Evolutionary conservation across 2,113 vertebrate genomes (phyloP).

Genomic region (Ciconia boyciana): DNA sequence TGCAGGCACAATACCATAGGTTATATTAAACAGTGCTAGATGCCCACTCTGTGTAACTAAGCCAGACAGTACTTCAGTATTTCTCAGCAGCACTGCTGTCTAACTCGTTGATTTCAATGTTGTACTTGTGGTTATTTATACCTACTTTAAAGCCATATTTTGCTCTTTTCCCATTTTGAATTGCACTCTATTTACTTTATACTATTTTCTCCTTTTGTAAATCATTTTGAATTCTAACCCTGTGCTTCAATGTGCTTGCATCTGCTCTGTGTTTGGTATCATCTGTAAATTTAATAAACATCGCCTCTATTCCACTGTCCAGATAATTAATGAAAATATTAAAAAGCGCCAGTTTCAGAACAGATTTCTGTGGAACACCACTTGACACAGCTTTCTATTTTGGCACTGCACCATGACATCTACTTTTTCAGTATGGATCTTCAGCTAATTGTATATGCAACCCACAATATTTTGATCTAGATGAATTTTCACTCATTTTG

Average conservation of each 20-base stretch:
- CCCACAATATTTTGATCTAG: neutral
- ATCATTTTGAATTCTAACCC: neutral
- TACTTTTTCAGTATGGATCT: neutral
- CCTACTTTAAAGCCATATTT: neutral
- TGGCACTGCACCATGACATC: neutral
- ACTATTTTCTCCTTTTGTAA: neutral
- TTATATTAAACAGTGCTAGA: neutral
- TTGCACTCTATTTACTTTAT: neutral
- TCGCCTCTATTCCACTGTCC: neutral
- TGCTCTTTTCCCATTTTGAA: neutral
- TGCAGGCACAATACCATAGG: neutral
- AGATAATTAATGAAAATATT: neutral
- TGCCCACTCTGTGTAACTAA: neutral
- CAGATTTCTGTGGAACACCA: neutral
- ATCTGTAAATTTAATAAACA: neutral
- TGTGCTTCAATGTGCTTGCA: neutral
- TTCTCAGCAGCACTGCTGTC: neutral
- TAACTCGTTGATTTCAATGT: neutral
- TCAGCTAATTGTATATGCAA: neutral
- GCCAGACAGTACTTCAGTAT: neutral
- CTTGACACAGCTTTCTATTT: neutral
- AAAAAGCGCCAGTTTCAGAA: neutral
- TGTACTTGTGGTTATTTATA: neutral
- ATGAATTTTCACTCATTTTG: neutral
- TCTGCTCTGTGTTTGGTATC: neutral